Evolutionary conservation across 2,113 vertebrate species (phyloP).

Genomic region (Megaceryle maxima): DNA sequence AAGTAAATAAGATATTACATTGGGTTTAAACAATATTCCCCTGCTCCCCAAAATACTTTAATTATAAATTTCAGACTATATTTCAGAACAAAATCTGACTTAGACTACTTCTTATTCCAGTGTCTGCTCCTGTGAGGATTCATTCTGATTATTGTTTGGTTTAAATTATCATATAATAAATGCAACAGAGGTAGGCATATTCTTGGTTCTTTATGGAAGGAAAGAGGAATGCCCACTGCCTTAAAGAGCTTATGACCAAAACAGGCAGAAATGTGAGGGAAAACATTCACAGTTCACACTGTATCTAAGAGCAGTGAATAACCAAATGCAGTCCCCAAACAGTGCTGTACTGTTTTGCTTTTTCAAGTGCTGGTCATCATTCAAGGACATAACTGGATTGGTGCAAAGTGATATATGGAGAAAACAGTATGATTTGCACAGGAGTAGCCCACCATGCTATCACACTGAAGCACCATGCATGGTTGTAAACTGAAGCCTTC

Average conservation of each 20-base stretch:
- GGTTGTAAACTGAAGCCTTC: neutral
- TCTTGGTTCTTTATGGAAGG: neutral
- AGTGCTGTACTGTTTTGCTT: neutral
- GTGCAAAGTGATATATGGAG: neutral
- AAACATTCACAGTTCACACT: neutral
- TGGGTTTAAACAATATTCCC: neutral
- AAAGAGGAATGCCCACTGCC: neutral
- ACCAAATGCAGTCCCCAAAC: neutral
- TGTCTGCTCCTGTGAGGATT: neutral
- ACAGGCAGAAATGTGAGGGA: neutral
- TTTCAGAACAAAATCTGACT: neutral
- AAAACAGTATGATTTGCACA: neutral
- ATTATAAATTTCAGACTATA: neutral
- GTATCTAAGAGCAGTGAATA: neutral
- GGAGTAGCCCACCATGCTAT: fast-evolving
- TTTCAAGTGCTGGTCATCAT: neutral
- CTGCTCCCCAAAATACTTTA: fast-evolving
- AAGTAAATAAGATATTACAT: neutral
- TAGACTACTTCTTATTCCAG: neutral
- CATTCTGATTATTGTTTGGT: neutral
- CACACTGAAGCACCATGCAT: fast-evolving
- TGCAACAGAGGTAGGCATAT: neutral
- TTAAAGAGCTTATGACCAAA: neutral
- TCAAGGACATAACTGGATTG: neutral
- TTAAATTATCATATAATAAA: neutral